A percentile compares a stretch with the other conserved stretches of the same genome.
phyloP scores from a whole-genome alignment of 2,888 invertebrate species.

The Acronicta leporina region DNA sequence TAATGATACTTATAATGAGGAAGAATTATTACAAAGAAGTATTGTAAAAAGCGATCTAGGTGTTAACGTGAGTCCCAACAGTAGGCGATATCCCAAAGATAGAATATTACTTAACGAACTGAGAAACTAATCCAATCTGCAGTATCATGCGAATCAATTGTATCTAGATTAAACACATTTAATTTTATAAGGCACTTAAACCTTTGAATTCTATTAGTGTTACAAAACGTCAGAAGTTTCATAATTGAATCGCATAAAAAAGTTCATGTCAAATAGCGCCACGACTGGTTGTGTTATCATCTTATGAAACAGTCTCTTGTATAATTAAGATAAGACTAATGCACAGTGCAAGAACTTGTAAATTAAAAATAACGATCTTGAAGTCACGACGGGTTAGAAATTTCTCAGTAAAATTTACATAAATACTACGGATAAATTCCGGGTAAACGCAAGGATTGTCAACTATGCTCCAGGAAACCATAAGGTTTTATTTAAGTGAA shows the following conservation, averaged over 20 bases:
- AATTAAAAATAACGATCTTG: constrained; percentile 61
- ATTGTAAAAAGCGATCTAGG: constrained; percentile 26
- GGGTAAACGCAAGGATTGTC: constrained; percentile 48
- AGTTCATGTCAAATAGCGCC: constrained; percentile 16
- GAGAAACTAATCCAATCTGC: constrained; percentile 28
- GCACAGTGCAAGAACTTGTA: constrained; percentile 61
- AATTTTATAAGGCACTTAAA: constrained; percentile 23
- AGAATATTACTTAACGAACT: constrained; percentile 34
- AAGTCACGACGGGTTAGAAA: constrained; percentile 64
- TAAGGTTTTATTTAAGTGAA: constrained; percentile 43
- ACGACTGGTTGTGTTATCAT: constrained; percentile 47
- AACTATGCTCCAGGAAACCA: constrained; percentile 25
- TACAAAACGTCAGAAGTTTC: constrained; percentile 20
- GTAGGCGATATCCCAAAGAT: constrained; percentile 21
- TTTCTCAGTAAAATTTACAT: constrained; percentile 60
- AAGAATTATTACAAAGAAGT: constrained; percentile 8
- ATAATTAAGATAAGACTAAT: constrained; percentile 66
- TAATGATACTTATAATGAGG: constrained; percentile 7
- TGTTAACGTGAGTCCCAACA: constrained; percentile 13
- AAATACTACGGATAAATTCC: constrained; percentile 56
- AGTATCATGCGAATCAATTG: constrained; percentile 31
- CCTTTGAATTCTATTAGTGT: constrained; percentile 3
- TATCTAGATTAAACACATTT: constrained; percentile 27
- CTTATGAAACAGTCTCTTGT: constrained; percentile 53
- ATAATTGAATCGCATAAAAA: constrained; percentile 25